Evolutionary conservation across 1,140 invertebrate species (phyloP).

Genomic region (Drosophila ironensis): DNA sequence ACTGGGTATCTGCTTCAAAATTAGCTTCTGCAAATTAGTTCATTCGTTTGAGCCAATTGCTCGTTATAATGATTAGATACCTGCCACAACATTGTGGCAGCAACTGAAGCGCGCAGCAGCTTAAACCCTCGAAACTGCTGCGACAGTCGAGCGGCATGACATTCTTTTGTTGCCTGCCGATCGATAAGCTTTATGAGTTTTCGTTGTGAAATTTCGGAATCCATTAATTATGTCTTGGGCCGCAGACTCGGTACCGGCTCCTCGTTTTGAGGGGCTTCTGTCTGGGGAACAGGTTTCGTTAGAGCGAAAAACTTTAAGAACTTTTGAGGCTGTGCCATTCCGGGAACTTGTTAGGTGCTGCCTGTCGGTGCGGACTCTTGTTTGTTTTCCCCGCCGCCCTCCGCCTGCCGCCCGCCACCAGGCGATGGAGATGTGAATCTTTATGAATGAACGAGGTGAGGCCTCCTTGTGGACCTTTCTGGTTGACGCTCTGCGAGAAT

Average conservation of each 20-base stretch:
- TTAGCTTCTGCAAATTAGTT: no score
- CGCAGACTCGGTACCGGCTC: neutral
- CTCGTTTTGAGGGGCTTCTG: conserved; percentile 1
- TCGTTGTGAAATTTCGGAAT: conserved; percentile 64
- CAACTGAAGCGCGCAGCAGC: no score
- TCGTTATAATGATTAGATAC: no score
- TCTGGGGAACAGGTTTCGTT: conserved; percentile 51
- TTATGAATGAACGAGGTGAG: conserved; percentile 57
- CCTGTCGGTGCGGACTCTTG: conserved; percentile 19
- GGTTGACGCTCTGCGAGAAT: conserved; percentile 41
- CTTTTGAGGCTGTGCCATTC: conserved; percentile 46
- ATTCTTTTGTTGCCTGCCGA: conserved; percentile 28
- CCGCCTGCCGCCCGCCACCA: no score
- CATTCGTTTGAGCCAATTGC: no score
- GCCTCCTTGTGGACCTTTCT: conserved; percentile 28
- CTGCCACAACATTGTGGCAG: no score
- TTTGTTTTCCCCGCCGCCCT: conserved; percentile 14
- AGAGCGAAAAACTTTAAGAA: conserved; percentile 39
- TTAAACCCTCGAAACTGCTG: no score
- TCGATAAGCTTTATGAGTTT: conserved; percentile 61
- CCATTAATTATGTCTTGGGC: conserved; percentile 64
- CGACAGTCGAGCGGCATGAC: no score
- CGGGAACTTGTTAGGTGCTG: conserved; percentile 63
- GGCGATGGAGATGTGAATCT: conserved; percentile 68
- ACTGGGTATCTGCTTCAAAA: no score